Base-by-base conservation (phyloP, 92 coral and sea anemone species). In the Nematostella vectensis region DNA sequence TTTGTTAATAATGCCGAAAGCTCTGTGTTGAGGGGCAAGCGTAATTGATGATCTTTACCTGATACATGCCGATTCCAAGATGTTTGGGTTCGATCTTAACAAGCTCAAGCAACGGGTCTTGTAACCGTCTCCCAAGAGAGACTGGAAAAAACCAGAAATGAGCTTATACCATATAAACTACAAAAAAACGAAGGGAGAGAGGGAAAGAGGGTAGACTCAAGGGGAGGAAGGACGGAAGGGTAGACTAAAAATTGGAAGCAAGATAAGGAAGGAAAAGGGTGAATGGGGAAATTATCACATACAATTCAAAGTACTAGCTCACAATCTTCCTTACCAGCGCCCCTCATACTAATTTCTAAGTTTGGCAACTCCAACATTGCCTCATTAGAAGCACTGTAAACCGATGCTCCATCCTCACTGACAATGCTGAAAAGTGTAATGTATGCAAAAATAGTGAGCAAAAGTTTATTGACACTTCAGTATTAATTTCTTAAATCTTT, bases 61-160 rank as follows among this genome's bases (percentile, higher is more conserved):
- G 99, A 58, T 93, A 93, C 99, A 93, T 93, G 15, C 99, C 99
- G 28, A 93, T 80, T 11, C 99, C 99, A 51, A 93, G 53, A 59
- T 93, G 96, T 50, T 76, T 93, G 12, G 99, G 99, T 30, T 87
- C 99, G 4, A 93, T 87, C 44, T 93, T 93, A 12, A 93, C 87
- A 4, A 93, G 75, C 53, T 93, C 99, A 42, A 72, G 62, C 40
- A 93, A 54, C 11, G 99, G 99, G 21, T 93, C 87, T 63, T 93
- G 96, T 13, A 93, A 51, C 26, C 99, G 72, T 15, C 99, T 61
- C 20, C 94, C 99, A 4, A 93, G 82, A 21, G 99, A 93, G 15
- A 93, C 99, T 93, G 31, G 22, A 71, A 61, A 25, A 22, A 29
- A 43, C 18, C 13, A 10, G 4, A 21, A 9, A n/a, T n/a, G 31